phyloP scores from a whole-genome alignment of 1,140 invertebrate genomes.

The Pentalonia nigronervosa region DNA sequence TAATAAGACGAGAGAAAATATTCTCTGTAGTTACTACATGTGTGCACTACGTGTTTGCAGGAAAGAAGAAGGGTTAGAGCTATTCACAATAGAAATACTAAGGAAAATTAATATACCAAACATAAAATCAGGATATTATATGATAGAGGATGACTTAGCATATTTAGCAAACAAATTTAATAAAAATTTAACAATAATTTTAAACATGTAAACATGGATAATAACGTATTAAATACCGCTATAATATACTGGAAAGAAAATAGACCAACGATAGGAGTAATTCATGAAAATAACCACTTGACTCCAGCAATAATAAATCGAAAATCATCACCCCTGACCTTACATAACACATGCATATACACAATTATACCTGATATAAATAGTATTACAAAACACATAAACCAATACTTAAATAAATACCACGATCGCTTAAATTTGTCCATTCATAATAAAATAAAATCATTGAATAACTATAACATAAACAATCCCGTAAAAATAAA shows the following conservation, averaged over 20 bases:
- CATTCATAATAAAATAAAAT: not conserved
- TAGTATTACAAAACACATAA: not conserved
- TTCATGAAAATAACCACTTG: too few relatives aligned
- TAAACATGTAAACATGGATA: not conserved
- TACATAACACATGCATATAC: too few relatives aligned
- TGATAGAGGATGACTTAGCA: not conserved
- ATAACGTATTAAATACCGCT: not conserved
- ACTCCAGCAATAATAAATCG: too few relatives aligned
- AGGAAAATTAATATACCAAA: not conserved
- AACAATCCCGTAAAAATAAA: too few relatives aligned
- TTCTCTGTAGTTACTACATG: too few relatives aligned
- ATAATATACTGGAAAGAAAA: not conserved
- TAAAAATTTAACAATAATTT: not conserved
- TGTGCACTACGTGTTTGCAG: too few relatives aligned
- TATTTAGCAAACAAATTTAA: not conserved
- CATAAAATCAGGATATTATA: too few relatives aligned
- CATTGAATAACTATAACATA: not conserved
- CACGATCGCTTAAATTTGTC: not conserved
- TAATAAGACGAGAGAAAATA: too few relatives aligned
- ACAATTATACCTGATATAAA: not conserved
- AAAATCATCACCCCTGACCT: too few relatives aligned
- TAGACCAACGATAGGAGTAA: too few relatives aligned
- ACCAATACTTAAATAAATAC: not conserved
- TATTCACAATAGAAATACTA: not conserved
- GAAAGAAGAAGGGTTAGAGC: not conserved